Evolutionary conservation across 2,113 vertebrate species (phyloP).

Genomic region (Oryzias javanicus): DNA sequence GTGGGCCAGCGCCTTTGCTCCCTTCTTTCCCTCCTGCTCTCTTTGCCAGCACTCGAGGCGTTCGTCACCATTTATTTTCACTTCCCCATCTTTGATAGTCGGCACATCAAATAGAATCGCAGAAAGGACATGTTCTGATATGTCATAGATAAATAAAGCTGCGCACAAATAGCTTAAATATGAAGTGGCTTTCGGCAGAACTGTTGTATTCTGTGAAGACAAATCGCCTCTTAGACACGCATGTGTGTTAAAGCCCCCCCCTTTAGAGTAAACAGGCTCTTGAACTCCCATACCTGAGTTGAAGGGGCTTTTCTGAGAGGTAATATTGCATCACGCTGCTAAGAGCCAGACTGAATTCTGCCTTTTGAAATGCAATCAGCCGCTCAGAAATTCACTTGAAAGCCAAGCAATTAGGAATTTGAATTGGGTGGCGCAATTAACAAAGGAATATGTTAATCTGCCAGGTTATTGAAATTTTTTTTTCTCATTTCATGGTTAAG

Average conservation of each 20-base stretch:
- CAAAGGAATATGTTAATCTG: slow-evolving; percentile 66
- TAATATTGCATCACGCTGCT: slow-evolving; percentile 56
- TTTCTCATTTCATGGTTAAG: slow-evolving; percentile 64
- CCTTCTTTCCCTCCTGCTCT: slow-evolving; percentile 59
- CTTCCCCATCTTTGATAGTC: slow-evolving; percentile 76
- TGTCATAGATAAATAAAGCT: slow-evolving; percentile 69
- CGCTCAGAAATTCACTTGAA: slow-evolving; percentile 66
- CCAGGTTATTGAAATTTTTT: slow-evolving; percentile 59
- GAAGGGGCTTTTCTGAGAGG: slow-evolving; percentile 63
- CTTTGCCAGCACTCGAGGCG: slow-evolving; percentile 60
- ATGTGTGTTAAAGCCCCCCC: slow-evolving; percentile 51
- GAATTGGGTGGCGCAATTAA: slow-evolving; percentile 62
- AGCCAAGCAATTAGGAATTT: slow-evolving; percentile 68
- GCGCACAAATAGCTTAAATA: slow-evolving; percentile 66
- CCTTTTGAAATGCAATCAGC: slow-evolving; percentile 78
- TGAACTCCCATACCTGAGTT: slow-evolving; percentile 72
- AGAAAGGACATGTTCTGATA: slow-evolving; percentile 68
- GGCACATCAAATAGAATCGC: slow-evolving; percentile 73
- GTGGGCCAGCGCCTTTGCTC: slow-evolving; percentile 75
- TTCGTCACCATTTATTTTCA: slow-evolving; percentile 69
- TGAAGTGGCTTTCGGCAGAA: slow-evolving; percentile 64
- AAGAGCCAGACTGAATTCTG: slow-evolving; percentile 66
- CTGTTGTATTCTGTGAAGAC: slow-evolving; percentile 65
- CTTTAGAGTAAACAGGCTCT: slow-evolving; percentile 73
- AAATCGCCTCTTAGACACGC: slow-evolving; percentile 58